Evolutionary conservation across 2,797 vertebrate genomes (phyloP).

Genomic region (Tragopan temminckii): DNA sequence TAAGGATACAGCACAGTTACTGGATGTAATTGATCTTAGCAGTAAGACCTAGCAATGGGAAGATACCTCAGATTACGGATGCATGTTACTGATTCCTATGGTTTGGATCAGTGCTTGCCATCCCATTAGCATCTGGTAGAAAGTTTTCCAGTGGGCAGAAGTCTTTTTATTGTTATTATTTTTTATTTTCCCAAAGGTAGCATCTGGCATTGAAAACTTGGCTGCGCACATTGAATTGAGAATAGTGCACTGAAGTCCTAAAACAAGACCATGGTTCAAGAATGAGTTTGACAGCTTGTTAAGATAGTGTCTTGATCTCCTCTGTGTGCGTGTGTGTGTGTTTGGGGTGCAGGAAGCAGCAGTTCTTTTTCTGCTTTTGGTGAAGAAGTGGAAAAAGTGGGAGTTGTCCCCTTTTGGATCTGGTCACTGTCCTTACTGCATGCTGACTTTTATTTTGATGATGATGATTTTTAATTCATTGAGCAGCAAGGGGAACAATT

Average conservation of each 20-base stretch:
- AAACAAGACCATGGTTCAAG: constrained; percentile 72
- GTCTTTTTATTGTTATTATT: not conserved
- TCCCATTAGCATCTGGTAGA: constrained; percentile 71
- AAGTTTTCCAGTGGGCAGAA: constrained; percentile 65
- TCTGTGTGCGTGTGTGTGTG: constrained; percentile 61
- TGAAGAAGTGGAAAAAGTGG: constrained; percentile 26
- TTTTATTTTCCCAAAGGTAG: constrained; percentile 38
- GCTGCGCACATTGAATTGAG: constrained; percentile 55
- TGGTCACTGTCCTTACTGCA: constrained; percentile 63
- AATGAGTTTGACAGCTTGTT: constrained; percentile 73
- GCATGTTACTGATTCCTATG: constrained; percentile 81
- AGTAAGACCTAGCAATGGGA: constrained; percentile 81
- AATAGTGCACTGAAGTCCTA: constrained; percentile 60
- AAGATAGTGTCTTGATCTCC: constrained; percentile 67
- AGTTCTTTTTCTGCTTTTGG: constrained; percentile 59
- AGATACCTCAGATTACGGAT: constrained; percentile 85
- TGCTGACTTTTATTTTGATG: constrained; percentile 17
- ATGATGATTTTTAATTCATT: constrained; percentile 37
- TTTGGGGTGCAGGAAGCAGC: constrained; percentile 61
- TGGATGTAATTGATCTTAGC: constrained; percentile 77
- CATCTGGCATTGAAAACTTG: constrained; percentile 58
- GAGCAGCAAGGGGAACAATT: constrained; percentile 55
- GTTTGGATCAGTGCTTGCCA: constrained; percentile 77
- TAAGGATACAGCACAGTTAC: constrained; percentile 81
- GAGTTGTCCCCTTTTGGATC: constrained; percentile 30